Evolutionary conservation across 1,140 invertebrate species (phyloP), one percentile per base, ranked within the genome.

Genomic region (Megalopta genalis): DNA sequence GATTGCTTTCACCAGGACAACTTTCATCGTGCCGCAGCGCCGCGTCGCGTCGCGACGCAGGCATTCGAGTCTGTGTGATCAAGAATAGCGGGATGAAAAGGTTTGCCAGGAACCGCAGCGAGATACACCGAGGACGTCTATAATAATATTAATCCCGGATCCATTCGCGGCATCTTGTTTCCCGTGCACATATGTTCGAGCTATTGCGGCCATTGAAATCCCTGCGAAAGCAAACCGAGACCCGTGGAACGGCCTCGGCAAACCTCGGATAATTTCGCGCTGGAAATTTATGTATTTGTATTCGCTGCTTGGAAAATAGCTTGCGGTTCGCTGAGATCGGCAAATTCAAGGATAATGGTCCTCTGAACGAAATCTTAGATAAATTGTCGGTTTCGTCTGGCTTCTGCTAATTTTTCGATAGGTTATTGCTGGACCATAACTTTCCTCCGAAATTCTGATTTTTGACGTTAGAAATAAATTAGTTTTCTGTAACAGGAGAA

Each of bases 191-290:
- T 57, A n/a, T n/a, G 54, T n/a, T 57, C n/a, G 6, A n/a, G 54
- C 54, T n/a, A n/a, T 57, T 57, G 54, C 54, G n/a, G 54, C 21
- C 54, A 57, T 57, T 57, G 21, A 57, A n/a, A 57, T 57, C 54
- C n/a, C 54, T 8, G n/a, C 21, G 7, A n/a, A 54, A 7, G 52
- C 54, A 57, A 57, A 57, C 54, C 18, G 54, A 9, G 4, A 5
- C 18, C 6, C 8, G 54, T 21, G 21, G 8, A 57, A n/a, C 54
- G 21, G n/a, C 7, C n/a, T n/a, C n/a, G 21, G 16, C 42, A 46
- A 46, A 2, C 42, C 10, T 14, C 25, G 27, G 27, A 32, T 37
- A 63, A 37, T 25, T 37, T 32, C 6, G 16, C 59, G 59, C 32
- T 32, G 4, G 14, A 12, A 46, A 46, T 46, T 46, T 46, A 46